Evolutionary conservation across 2,888 invertebrate genomes (phyloP).

Genomic region (Blera fallax): DNA sequence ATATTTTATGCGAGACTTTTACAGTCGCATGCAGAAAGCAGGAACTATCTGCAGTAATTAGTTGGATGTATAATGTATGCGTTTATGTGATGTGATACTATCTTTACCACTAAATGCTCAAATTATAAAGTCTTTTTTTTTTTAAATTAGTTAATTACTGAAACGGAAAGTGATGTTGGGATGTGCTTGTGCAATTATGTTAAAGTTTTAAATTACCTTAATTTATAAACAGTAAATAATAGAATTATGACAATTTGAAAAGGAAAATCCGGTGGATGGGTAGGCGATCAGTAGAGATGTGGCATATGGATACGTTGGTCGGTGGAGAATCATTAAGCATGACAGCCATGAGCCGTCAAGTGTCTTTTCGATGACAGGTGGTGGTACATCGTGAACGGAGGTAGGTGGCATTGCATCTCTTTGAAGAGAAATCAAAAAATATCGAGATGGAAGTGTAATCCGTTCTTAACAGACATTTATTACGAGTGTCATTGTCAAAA

Average conservation of each 20-base stretch:
- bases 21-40: constrained; percentile 21
- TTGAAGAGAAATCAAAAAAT: no score
- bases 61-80: background rate
- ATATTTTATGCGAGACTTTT: background rate
- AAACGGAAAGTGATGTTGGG: background rate
- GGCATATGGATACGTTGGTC: no score
- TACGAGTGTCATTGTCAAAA: no score
- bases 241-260: background rate
- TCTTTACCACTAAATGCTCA: background rate
- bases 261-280: background rate
- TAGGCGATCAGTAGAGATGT: no score
- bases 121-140: background rate
- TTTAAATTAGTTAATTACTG: background rate
- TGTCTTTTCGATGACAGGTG: no score
- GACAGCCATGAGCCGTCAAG: no score
- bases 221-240: background rate
- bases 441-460: no score
- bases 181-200: background rate
- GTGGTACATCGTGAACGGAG: no score
- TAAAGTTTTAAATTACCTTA: background rate
- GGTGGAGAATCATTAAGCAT: no score
- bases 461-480: no score
- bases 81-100: background rate
- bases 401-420: no score
- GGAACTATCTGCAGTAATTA: background rate